A percentile compares a stretch with the other conserved stretches of the same genome.
These are phyloP conservation scores for Nephrotoma flavescens DNA, from an alignment of 2,888 invertebrate species.

Conservation along the genomic window DNA sequence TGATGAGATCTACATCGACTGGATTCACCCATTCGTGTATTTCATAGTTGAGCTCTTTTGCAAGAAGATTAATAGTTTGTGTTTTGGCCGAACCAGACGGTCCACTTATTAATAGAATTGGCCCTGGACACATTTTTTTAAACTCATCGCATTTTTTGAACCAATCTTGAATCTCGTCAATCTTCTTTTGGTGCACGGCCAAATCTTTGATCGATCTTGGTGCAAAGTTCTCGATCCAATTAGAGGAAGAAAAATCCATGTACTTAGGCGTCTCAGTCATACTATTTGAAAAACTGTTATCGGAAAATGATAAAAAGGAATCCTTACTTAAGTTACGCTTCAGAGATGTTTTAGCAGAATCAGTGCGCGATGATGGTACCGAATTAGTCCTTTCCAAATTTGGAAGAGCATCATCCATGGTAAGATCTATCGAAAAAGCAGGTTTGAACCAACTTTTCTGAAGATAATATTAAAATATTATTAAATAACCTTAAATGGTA, in stretches of 20 bases:
- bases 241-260: constrained; percentile 16
- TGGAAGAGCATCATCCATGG: background rate
- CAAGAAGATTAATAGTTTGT: constrained; percentile 49
- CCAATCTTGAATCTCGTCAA: constrained; percentile 59
- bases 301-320: background rate
- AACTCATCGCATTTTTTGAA: constrained; percentile 26
- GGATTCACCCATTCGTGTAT: constrained; percentile 72
- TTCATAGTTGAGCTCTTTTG: constrained; percentile 37
- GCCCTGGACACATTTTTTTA: constrained; percentile 23
- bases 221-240: constrained; percentile 46
- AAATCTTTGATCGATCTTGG: constrained; percentile 45
- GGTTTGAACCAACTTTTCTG: constrained; percentile 11
- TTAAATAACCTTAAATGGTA: background rate
- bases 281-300: background rate
- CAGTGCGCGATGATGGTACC: background rate
- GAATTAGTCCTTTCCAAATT: background rate
- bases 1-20: constrained; percentile 46
- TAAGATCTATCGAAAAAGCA: background rate
- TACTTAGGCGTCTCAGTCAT: background rate
- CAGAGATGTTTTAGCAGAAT: background rate
- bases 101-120: constrained; percentile 59
- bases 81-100: constrained; percentile 80
- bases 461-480: background rate
- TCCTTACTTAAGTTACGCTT: background rate
- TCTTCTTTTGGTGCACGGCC: constrained; percentile 59